Percentiles rank a stretch among this genome's conserved stretches.
Conservation (phyloP, 2,888 invertebrate genomes). For the Zhengitettix transpicula region DNA sequence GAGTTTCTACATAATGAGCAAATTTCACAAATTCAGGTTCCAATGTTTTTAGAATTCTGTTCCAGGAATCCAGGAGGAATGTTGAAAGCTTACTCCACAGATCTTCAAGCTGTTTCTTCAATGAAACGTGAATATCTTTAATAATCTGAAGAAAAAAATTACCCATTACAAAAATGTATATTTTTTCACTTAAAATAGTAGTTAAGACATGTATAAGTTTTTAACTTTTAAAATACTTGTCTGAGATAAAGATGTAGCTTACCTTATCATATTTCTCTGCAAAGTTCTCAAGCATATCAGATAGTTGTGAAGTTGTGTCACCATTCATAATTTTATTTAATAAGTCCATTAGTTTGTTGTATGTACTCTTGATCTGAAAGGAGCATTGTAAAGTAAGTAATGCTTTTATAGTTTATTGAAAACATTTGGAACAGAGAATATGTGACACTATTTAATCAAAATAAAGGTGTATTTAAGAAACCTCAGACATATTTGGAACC, state of each 20-base stretch:
- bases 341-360: slow-evolving; percentile 50
- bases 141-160: slow-evolving; percentile 31
- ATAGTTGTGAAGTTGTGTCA: slow-evolving; percentile 55
- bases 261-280: slow-evolving; percentile 57
- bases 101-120: slow-evolving; percentile 54
- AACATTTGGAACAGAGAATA: too few species aligned
- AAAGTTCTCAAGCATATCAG: slow-evolving; percentile 46
- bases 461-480: too few species aligned
- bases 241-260: background rate
- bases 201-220: too few species aligned
- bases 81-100: slow-evolving; percentile 52
- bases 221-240: background rate
- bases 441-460: too few species aligned
- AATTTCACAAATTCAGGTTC: slow-evolving; percentile 65
- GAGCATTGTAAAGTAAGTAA: background rate
- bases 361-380: slow-evolving; percentile 44
- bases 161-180: background rate
- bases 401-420: too few species aligned
- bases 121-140: slow-evolving; percentile 53
- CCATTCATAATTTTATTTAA: slow-evolving; percentile 53
- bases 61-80: slow-evolving; percentile 52
- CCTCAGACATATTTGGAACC: too few species aligned
- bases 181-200: background rate
- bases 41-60: slow-evolving; percentile 48
- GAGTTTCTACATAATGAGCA: slow-evolving; percentile 56